Percentiles rank a stretch among this genome's conserved stretches.
phyloP scores from a whole-genome alignment of 2,797 vertebrate species.

The Schizopygopsis malacanthus region DNA sequence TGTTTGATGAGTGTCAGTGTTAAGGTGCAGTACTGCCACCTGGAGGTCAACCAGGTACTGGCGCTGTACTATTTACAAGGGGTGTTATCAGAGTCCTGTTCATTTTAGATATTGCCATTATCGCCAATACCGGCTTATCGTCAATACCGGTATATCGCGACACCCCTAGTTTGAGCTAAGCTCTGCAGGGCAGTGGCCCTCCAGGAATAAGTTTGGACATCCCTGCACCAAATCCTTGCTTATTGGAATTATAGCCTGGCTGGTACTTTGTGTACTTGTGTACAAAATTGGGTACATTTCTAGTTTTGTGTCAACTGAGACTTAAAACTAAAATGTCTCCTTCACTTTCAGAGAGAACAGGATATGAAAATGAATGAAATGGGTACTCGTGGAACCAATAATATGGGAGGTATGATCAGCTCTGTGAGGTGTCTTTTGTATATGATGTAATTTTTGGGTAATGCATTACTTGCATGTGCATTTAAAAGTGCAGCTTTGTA shows the following conservation, averaged over 20 bases:
- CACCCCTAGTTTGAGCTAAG: too few relatives aligned
- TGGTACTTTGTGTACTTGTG: background rate
- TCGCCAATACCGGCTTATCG: too few relatives aligned
- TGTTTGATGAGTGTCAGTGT: too few relatives aligned
- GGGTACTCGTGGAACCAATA: conserved; percentile 97
- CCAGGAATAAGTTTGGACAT: too few relatives aligned
- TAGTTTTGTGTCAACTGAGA: conserved; percentile 15
- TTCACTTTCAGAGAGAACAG: conserved; percentile 99
- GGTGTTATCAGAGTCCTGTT: too few relatives aligned
- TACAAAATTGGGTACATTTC: background rate
- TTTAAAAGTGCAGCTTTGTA: background rate
- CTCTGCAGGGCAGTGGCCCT: too few relatives aligned
- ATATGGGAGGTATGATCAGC: conserved; percentile 96
- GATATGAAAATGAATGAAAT: conserved; percentile 99
- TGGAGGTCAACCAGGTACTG: too few relatives aligned
- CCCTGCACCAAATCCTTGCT: background rate
- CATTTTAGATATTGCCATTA: too few relatives aligned
- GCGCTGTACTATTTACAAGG: too few relatives aligned
- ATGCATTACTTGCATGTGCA: background rate
- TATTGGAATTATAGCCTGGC: background rate
- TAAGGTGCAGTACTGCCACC: too few relatives aligned
- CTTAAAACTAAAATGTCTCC: conserved; percentile 74
- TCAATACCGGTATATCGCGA: too few relatives aligned
- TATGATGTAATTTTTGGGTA: background rate
- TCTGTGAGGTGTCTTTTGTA: conserved; percentile 15